phyloP scores from a whole-genome alignment of 1,140 invertebrate genomes.

The Drosophila fuyamai region DNA sequence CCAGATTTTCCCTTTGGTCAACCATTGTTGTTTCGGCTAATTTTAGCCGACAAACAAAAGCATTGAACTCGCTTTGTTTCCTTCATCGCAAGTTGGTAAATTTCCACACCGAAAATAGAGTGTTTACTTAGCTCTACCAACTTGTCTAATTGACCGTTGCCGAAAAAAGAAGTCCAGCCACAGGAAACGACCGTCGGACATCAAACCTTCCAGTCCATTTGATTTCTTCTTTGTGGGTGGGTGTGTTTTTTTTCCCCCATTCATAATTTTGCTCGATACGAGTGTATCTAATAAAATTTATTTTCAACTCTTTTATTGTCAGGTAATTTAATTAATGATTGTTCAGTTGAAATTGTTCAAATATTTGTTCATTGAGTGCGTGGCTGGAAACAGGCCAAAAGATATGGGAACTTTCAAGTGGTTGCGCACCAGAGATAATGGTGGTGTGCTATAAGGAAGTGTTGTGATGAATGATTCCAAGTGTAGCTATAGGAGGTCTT shows the following conservation, averaged over 20 bases:
- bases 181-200: slow-evolving; percentile 41
- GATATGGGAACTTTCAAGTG: slow-evolving; percentile 19
- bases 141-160: slow-evolving; percentile 45
- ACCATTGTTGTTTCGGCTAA: slow-evolving; percentile 19
- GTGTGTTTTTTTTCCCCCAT: slow-evolving; percentile 20
- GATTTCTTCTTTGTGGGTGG: background rate
- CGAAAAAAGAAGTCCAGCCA: slow-evolving; percentile 18
- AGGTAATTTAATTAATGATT: slow-evolving; percentile 77
- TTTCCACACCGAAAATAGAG: slow-evolving; percentile 55
- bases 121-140: slow-evolving; percentile 36
- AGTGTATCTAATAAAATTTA: slow-evolving; percentile 8
- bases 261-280: slow-evolving; percentile 21
- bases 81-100: slow-evolving; percentile 11
- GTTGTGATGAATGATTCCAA: background rate
- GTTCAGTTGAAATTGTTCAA: slow-evolving; percentile 42
- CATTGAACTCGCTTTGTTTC: slow-evolving; percentile 50
- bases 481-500: background rate
- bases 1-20: slow-evolving; percentile 35
- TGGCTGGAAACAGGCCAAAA: slow-evolving; percentile 18
- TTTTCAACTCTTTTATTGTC: slow-evolving; percentile 64
- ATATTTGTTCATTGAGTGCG: slow-evolving; percentile 35
- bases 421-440: slow-evolving; percentile 19
- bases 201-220: slow-evolving; percentile 12
- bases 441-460: slow-evolving; percentile 27
- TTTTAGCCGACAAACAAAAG: slow-evolving; percentile 50